phyloP scores from a whole-genome alignment of 1,140 invertebrate genomes.

The Asbolus verrucosus region DNA sequence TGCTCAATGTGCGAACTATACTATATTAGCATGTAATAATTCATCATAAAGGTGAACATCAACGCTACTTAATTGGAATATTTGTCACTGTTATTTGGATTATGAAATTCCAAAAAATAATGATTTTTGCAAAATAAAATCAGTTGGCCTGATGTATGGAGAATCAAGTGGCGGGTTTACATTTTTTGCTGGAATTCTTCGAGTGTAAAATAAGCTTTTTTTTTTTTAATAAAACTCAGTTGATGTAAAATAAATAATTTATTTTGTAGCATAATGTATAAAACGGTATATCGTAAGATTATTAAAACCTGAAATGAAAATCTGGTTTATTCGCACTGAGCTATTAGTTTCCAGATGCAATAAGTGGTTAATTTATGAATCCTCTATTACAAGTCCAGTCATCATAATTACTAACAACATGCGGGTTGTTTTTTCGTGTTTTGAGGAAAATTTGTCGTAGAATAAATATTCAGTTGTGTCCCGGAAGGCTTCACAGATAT shows the following conservation, averaged over 20 bases:
- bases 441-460: neutral
- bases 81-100: too few species aligned
- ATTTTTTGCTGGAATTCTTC: too few species aligned
- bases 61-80: too few species aligned
- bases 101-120: neutral
- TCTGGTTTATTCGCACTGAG: conserved; percentile 26
- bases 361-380: conserved; percentile 27
- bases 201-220: too few species aligned
- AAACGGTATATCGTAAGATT: conserved; percentile 24
- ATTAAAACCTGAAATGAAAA: conserved; percentile 34
- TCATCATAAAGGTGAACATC: too few species aligned
- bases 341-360: conserved; percentile 22
- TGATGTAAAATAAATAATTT: neutral
- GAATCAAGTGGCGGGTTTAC: too few species aligned
- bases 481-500: neutral
- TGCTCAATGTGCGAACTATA: too few species aligned
- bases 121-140: neutral
- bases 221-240: too few species aligned
- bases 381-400: conserved; percentile 15
- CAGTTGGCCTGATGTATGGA: too few species aligned
- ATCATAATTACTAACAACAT: conserved; percentile 16
- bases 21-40: too few species aligned
- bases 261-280: neutral
- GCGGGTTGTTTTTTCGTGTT: conserved; percentile 14
- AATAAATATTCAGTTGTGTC: too few species aligned